Conservation (phyloP, 2,888 invertebrate genomes). For the Sclerodermus sp. region DNA sequence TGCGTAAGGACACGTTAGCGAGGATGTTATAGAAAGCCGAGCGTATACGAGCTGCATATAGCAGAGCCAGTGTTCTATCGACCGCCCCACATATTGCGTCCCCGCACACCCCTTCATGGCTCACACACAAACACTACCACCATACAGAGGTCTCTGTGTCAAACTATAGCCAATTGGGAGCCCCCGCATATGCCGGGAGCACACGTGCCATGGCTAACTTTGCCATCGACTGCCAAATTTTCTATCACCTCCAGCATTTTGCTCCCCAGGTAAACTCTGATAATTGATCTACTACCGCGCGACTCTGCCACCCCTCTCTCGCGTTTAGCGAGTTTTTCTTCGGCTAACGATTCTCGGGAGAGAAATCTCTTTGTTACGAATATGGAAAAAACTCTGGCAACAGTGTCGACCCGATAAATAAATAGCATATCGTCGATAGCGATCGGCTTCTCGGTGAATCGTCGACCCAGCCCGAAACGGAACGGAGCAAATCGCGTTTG, state of each 20-base stretch:
- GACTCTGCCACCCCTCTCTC: too few relatives aligned
- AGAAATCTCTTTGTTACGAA: too few relatives aligned
- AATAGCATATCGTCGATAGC: too few relatives aligned
- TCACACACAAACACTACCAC: background rate
- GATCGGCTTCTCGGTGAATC: too few relatives aligned
- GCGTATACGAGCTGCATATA: slow-evolving; percentile 4
- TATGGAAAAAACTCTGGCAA: too few relatives aligned
- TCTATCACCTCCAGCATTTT: background rate
- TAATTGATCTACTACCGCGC: too few relatives aligned
- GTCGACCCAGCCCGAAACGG: too few relatives aligned
- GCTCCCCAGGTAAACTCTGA: too few relatives aligned
- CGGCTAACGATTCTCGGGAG: too few relatives aligned
- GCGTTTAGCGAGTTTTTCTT: too few relatives aligned
- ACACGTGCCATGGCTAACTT: background rate
- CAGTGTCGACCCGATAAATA: too few relatives aligned
- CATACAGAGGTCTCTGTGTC: background rate
- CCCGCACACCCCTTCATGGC: slow-evolving; percentile 17
- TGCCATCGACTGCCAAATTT: background rate
- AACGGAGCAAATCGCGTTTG: too few relatives aligned
- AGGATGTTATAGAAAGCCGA: slow-evolving; percentile 17
- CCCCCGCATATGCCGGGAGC: slow-evolving; percentile 14
- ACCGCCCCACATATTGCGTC: slow-evolving; percentile 44
- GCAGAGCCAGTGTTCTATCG: slow-evolving; percentile 34
- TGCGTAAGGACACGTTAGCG: slow-evolving; percentile 17
- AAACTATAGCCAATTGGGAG: slow-evolving; percentile 37